Evolutionary conservation across 1,140 invertebrate species (phyloP), one percentile per base, ranked within the genome.

Genomic region (Rhopalosiphum padi): DNA sequence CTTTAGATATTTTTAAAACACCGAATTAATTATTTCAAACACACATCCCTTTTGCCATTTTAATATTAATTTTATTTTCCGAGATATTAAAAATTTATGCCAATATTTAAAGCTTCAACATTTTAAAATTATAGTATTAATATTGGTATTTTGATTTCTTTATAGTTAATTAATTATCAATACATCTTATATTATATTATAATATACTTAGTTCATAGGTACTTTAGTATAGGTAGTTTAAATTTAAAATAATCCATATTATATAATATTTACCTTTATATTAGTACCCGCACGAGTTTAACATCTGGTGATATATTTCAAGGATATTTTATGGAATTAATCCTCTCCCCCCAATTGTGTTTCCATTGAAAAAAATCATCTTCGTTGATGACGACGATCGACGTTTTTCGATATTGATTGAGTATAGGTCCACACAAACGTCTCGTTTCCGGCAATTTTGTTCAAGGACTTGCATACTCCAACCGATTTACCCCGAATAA

Each of bases 401-500:
- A 21, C 11, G 11, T 41, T 90, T 89, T 89, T 89, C 35, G 23
- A 55, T 89, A 41, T 89, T 11, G 88, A 41, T 89, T 55, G 22
- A 41, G 51, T 25, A 41, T 90, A 11, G 51, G 53, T 60, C 35
- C 23, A 60, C 15, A 90, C 22, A 60, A 90, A 90, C 15, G 55
- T 46, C 89, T 90, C 68, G n/a, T 68, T 90, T 90, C 89, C 89
- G 53, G 35, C 41, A 55, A 90, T 90, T 60, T 68, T 18, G 37
- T 90, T 90, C 89, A 90, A 90, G 89, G 53, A 90, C 25, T 25
- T 25, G 41, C 55, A 60, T 37, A 43, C 25, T 41, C 53, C 25
- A 37, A 90, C 37, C 89, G 46, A 90, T 90, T 90, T 68, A 90
- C 89, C 89, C 89, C 22, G 21, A 90, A 90, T 46, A 68, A 55